Base-by-base conservation (phyloP, 2,113 vertebrate species). In the Vimba vimba region DNA sequence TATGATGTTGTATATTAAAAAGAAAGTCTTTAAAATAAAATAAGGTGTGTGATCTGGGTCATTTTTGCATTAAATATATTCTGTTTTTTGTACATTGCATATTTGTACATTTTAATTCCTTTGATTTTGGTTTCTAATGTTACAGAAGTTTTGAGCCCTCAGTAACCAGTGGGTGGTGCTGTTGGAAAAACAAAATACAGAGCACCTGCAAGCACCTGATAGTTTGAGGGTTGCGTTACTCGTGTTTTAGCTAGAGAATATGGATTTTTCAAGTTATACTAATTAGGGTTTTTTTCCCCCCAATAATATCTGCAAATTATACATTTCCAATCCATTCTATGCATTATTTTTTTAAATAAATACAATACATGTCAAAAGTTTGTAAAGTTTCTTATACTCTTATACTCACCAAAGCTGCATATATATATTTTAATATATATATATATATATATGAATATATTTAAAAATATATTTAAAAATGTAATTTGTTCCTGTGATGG, bases 1-100 rank as follows among this genome's bases (percentile, higher is more conserved):
- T 95, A 95, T 90, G 93, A 94, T 94, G 93, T 94, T 95, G 94
- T 95, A 95, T 94, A 95, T 95, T 93, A 94, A 95, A 93, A 95
- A 59, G 66, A 83, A 93, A 94, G 93, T 90, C 91, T 95, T 95
- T 95, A 93, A 94, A 95, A 94, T 94, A 94, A 95, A 94, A 90
- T 91, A 93, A 92, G 93, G 90, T 21, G 52, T 77, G 59, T 85
- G 64, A 92, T 90, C 88, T 92, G 92, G 93, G 92, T 91, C 91
- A 6, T 92, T 91, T 89, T 91, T 82, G 52, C 88, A 76, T 68
- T 25, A 73, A 25, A 78, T 27, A 73, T 9, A 23, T 11, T 30
- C 17, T 47, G 12, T 2, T 23, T 33, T 27, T 25, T 68, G 25
- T 36, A 15, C 79, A 30, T 68, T 78, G 76, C 52, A 85, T 86